Evolutionary conservation across 2,797 vertebrate species (phyloP), one percentile per base, ranked within the genome.

Genomic region (Acanthopagrus latus): DNA sequence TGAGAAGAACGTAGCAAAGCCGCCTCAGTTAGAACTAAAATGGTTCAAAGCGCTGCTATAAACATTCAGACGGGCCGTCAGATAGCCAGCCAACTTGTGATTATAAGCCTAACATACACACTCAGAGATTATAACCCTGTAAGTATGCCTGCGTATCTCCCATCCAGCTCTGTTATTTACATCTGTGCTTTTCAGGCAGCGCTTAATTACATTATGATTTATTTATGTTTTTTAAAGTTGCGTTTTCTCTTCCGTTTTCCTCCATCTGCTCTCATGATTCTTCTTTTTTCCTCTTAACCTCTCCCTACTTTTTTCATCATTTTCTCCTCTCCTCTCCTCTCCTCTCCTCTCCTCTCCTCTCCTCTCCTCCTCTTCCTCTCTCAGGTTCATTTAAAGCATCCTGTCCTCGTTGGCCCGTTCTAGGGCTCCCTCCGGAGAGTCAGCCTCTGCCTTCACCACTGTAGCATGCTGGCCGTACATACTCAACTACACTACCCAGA

Each of bases 351-450:
- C 5, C 17, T 12, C 20, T 33, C 33, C 5, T n/a, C 50, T 41
- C 21, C 14, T 20, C 29, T 44, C 41, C 23, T 71, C 5, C 41
- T 3, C 2, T 7, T 23, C 14, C n/a, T 1, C 23, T n/a, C 71
- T 27, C 71, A 94, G 94, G 86, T 83, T 80, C 68, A 84, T 74
- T 86, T 85, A 73, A 80, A 78, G 59, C 64, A 56, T 84, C 82
- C 29, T 58, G 71, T 85, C 57, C 72, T 82, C 68, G 51, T 87
- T 77, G 70, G 93, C 90, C 91, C 87, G 82, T 91, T 91, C 66
- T 92, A 91, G 92, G 92, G 93, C 92, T 86, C 74, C 29, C 85
- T 81, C 78, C 70, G 73, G 51, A 62, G 86, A 83, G 89, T 90
- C 91, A 78, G 85, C 79, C 23, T 62, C 64, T 27, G 50, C 57